Percentiles rank a stretch among this genome's conserved stretches.
Conservation (phyloP, 2,888 invertebrate genomes). For the Meta bourneti region DNA sequence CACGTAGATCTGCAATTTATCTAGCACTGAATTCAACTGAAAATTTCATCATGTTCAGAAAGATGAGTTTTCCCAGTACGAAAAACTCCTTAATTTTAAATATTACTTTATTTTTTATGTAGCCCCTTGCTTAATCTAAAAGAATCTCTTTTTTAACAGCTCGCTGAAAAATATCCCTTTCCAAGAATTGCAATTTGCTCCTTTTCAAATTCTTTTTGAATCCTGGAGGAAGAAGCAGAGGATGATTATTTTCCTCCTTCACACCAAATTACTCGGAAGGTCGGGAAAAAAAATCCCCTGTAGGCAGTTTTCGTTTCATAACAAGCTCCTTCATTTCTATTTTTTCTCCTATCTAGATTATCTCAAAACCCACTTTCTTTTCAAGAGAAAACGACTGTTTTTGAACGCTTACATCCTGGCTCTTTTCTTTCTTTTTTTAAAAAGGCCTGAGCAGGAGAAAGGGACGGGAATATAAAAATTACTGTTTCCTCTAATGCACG, state of each 20-base stretch:
- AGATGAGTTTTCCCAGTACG: no score
- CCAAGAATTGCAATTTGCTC: slow-evolving; percentile 2
- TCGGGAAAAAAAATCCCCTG: background rate
- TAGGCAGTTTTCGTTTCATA: background rate
- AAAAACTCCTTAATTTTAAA: no score
- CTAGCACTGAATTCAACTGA: no score
- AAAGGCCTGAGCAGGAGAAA: background rate
- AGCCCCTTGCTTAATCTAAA: no score
- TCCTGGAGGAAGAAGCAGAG: background rate
- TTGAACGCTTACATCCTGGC: background rate
- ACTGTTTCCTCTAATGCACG: background rate
- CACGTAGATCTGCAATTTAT: no score
- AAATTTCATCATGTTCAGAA: no score
- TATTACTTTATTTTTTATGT: no score
- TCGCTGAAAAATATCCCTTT: background rate
- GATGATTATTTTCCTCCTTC: background rate
- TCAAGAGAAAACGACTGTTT: background rate
- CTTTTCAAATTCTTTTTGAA: background rate
- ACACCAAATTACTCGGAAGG: background rate
- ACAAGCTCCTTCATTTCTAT: background rate
- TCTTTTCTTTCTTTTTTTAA: background rate
- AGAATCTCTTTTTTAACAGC: background rate
- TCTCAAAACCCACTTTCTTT: background rate
- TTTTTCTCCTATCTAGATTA: background rate
- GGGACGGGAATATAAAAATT: background rate